These are phyloP conservation scores for Lepidochrysops patricia DNA, from an alignment of 2,888 invertebrate species.

Conservation along the genomic window DNA sequence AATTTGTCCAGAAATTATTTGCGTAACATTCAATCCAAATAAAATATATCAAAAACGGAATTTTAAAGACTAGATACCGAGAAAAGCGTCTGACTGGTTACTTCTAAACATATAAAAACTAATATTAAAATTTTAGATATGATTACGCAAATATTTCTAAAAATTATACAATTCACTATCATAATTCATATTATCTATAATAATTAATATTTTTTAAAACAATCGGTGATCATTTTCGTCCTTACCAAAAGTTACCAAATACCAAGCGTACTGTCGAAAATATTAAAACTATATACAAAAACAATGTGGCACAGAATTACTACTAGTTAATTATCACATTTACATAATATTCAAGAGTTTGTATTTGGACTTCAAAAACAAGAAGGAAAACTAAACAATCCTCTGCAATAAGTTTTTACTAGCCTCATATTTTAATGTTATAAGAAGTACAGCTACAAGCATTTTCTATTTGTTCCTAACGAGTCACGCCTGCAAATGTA, in stretches of 20 bases:
- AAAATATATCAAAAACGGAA: neutral
- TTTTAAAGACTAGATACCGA: neutral
- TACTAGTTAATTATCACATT: slow-evolving; percentile 4
- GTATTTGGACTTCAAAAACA: neutral
- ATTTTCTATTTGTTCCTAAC: no score
- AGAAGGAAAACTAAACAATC: no score
- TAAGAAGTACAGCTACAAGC: no score
- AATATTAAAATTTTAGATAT: neutral
- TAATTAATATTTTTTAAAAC: slow-evolving; percentile 27
- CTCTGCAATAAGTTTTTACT: no score
- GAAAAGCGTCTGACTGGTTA: neutral
- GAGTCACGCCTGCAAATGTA: no score
- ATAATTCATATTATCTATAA: slow-evolving; percentile 11
- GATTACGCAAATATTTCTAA: neutral
- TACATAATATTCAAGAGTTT: neutral
- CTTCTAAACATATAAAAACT: slow-evolving; percentile 2
- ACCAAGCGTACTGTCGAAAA: neutral
- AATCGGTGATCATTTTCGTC: slow-evolving; percentile 64
- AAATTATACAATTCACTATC: neutral
- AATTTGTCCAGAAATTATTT: neutral
- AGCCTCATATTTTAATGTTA: no score
- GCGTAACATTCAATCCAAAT: neutral
- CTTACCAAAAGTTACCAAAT: slow-evolving; percentile 25
- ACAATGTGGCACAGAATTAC: neutral
- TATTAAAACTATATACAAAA: neutral